Evolutionary conservation across 2,113 vertebrate genomes (phyloP), one percentile per base, ranked within the genome.

Genomic region (Cyrtonyx montezumae): DNA sequence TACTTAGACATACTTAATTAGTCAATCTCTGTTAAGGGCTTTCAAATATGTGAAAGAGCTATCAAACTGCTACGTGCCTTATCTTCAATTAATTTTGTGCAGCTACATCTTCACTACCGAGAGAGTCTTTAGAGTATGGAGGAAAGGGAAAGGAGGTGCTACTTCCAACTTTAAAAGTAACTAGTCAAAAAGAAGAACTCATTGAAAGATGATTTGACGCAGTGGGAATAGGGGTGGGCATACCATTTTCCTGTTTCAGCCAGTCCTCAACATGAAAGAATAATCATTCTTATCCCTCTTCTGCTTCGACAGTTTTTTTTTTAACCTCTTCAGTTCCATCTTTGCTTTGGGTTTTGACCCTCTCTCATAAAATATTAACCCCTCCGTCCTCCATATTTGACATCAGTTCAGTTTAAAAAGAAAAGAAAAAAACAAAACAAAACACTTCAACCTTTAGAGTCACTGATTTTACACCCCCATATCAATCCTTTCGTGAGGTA

Each of bases 21-120:
- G 85, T 93, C 94, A 91, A 93, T 90, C 82, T 94, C 67, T 95
- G 79, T 68, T 88, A 94, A 95, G 90, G 79, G 85, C 79, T 91
- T 95, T 95, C 85, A 91, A 79, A 91, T 66, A 58, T 8, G 10
- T 81, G 42, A 95, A 96, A 96, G 82, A 90, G 85, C 91, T 91
- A 91, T 96, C 91, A 56, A 88, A 94, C 51, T 80, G 87, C 84
- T 93, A 94, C 93, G 66, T 92, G 85, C 17, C 21, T 95, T 95
- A 91, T 81, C 87, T 80, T 86, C 95, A 95, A 94, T 93, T 94
- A 94, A 93, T 94, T 94, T 90, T 80, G 65, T 86, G 82, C 82
- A 95, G 81, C 90, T 96, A 87, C 73, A 48, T 90, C 76, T 90
- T 91, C 79, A 49, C 90, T 95, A 95, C 53, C 69, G 86, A 91